A percentile compares a stretch with the other conserved stretches of the same genome.
Evolutionary conservation across 2,888 invertebrate species (phyloP).

Genomic region (Lycaena phlaeas): DNA sequence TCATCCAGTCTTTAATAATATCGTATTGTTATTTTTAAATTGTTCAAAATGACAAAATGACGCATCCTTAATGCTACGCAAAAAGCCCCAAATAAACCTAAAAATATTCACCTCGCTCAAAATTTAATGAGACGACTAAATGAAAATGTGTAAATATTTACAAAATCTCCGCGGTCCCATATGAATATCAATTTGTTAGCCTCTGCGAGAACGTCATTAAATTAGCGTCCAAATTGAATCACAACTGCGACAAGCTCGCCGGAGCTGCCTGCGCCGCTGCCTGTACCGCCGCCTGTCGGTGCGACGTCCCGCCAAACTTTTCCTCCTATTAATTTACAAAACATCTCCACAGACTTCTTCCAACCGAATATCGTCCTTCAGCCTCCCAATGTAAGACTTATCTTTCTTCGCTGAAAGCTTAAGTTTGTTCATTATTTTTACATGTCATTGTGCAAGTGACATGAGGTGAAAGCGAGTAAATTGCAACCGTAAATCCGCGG

Average conservation of each 20-base stretch:
- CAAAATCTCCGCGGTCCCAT: constrained; percentile 59
- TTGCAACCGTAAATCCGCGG: constrained; percentile 39
- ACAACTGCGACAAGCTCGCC: constrained; percentile 71
- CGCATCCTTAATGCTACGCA: constrained; percentile 16
- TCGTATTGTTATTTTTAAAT: no score
- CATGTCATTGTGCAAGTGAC: constrained; percentile 73
- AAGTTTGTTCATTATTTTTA: constrained; percentile 74
- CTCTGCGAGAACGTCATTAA: constrained; percentile 65
- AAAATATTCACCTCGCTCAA: constrained; percentile 13
- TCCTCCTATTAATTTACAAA: constrained; percentile 72
- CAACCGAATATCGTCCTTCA: constrained; percentile 42
- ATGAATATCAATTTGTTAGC: constrained; percentile 73
- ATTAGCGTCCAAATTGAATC: constrained; percentile 73
- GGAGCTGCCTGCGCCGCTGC: constrained; percentile 52
- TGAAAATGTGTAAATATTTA: constrained; percentile 47
- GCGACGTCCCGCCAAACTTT: constrained; percentile 67
- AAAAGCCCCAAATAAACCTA: no score
- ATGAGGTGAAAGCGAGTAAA: constrained; percentile 33
- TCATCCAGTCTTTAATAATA: no score
- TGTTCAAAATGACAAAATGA: no score
- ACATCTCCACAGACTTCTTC: constrained; percentile 42
- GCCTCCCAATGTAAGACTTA: constrained; percentile 34
- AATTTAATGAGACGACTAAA: constrained; percentile 28
- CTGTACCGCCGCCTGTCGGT: no score
- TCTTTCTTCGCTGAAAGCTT: constrained; percentile 34